Evolutionary conservation across 2,888 invertebrate species (phyloP), one percentile per base, ranked within the genome.

Genomic region (Noctua comes): DNA sequence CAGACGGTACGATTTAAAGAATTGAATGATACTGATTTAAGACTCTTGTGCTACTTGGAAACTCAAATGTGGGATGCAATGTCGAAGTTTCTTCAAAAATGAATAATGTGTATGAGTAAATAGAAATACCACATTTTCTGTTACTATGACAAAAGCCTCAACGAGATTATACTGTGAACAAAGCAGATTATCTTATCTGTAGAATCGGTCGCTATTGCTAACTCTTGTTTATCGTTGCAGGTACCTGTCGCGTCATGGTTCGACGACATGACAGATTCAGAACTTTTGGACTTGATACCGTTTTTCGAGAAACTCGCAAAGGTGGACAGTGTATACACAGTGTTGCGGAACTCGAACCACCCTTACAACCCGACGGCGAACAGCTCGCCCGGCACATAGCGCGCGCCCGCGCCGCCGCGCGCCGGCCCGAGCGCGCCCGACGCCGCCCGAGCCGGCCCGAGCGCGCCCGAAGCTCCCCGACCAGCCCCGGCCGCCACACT

Each of bases 241-340:
- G 99, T 99, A 95, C 99, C 99, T 93, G 99, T 99, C 89, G 99
- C 99, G 94, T 99, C 99, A 88, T 99, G 99, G 99, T 99, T 99
- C 97, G 99, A 99, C 97, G 99, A 99, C 97, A 99, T 99, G 98
- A 98, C 98, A 93, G 99, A 99, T 97, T 98, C 99, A 84, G 99
- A 99, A 97, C 97, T 99, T 88, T 97, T 99, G 93, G 99, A 99
- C 97, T 97, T 99, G 94, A 98, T 99, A 96, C 99, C 99, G 91
- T 99, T 99, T 96, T 99, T 99, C 97, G 99, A 99, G 97, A 98
- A 99, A 95, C 97, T 99, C 91, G 99, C 99, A 97, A 99, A 98
- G 97, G 99, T 99, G 94, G 99, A 99, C 96, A 99, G 99, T 97
- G 99, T 99, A 89, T 99, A 99, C 97, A 98, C 98, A 95, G 98